Base-by-base conservation (phyloP, 1,140 invertebrate genomes). In the Nasonia longicornis region DNA sequence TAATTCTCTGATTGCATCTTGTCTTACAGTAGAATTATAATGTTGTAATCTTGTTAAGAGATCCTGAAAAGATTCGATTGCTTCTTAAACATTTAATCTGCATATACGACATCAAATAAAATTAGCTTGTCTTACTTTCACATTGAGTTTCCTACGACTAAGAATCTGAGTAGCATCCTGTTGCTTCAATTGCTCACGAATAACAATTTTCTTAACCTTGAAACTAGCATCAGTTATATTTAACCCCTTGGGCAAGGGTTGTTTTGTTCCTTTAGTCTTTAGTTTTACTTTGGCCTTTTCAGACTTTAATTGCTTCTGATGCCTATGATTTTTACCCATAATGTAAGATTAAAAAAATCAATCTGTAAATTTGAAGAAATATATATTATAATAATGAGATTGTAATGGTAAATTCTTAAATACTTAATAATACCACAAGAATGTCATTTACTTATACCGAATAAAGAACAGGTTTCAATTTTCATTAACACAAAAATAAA, bases 161-260 rank as follows among this genome's bases (percentile, higher is more conserved):
- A 95, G 90, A 48, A 94, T 93, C 85, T 94, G 93, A 3, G 91
- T 88, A 45, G 91, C 89, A 80, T 90, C 89, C 77, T 93, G 92
- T 69, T 93, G 92, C 85, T 94, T 95, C 1, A 97, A 89, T 86
- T 97, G 96, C 85, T 95, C 93, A 78, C 92, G 92, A 63, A 98
- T 93, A 11, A 96, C 90, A 84, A 98, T 97, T 87, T 96, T 96
- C 85, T 95, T 95, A 2, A 97, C 93, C 93, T 97, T 97, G 86
- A 98, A 98, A 85, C 94, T 93, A 0, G 96, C 95, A 87, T 97
- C 94, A 0, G 96, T 98, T 3, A 96, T 93, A 92, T 98, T 98
- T 67, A 94, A 93, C 16, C 95, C 94, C 90, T 95, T 96, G 0
- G 95, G 94, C 69, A 95, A 87, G 79, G 91, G 86, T 86, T 93